Percentiles rank a stretch among this genome's conserved stretches.
These are phyloP conservation scores for Amblyjoppa fuscipennis DNA, from an alignment of 2,888 invertebrate genomes.

Conservation along the genomic window DNA sequence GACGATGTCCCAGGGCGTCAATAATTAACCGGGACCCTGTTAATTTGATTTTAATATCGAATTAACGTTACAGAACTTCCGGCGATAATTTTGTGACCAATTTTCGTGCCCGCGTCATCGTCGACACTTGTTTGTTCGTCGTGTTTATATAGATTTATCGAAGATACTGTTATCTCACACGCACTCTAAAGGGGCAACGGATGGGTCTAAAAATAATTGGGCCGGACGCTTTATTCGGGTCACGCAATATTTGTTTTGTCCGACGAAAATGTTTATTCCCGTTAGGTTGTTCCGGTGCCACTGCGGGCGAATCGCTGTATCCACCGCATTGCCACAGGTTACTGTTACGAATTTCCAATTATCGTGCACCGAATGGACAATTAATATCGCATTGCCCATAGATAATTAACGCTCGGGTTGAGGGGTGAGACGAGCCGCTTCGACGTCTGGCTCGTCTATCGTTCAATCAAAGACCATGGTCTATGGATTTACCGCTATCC, in stretches of 20 bases:
- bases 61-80: conserved; percentile 14
- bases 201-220: background rate
- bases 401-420: conserved; percentile 38
- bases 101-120: background rate
- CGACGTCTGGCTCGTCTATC: conserved; percentile 20
- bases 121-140: background rate
- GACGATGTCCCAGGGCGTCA: conserved; percentile 11
- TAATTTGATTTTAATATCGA: conserved; percentile 33
- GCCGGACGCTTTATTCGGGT: background rate
- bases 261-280: background rate
- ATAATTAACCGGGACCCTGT: conserved; percentile 12
- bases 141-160: too few relatives aligned
- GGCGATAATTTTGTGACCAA: background rate
- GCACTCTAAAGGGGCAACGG: background rate
- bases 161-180: background rate
- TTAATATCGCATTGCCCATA: conserved; percentile 53
- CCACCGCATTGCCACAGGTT: background rate
- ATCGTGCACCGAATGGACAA: conserved; percentile 44
- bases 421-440: background rate
- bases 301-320: background rate
- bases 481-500: conserved; percentile 5
- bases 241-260: background rate
- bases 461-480: conserved; percentile 37
- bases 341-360: conserved; percentile 59
- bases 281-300: background rate